Evolutionary conservation across 2,797 vertebrate species (phyloP).

Genomic region (Fratercula arctica): DNA sequence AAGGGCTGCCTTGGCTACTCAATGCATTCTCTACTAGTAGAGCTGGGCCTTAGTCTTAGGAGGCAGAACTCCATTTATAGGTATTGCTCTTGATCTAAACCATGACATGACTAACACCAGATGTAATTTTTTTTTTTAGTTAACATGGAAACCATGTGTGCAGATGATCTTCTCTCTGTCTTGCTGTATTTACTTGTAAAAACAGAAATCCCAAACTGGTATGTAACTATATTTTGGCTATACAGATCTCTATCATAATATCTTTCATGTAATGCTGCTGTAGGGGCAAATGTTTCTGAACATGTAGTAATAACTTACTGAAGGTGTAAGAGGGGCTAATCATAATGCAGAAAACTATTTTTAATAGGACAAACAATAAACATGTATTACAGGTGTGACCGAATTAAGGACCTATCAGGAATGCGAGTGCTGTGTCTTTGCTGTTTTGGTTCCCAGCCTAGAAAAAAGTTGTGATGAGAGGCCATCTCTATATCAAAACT

Average conservation of each 20-base stretch:
- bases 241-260: not conserved
- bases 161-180: constrained; percentile 94
- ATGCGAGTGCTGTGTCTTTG: not conserved
- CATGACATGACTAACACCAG: not conserved
- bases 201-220: constrained; percentile 98
- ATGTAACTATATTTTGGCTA: constrained; percentile 4
- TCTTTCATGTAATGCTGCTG: not conserved
- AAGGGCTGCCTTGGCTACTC: not conserved
- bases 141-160: constrained; percentile 89
- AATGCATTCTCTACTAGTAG: not conserved
- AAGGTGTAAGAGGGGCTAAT: not conserved
- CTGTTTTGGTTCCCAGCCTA: not conserved
- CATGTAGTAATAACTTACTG: not conserved
- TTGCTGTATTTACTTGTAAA: constrained; percentile 94
- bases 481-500: not conserved
- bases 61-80: not conserved
- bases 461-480: not conserved
- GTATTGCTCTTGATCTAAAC: not conserved
- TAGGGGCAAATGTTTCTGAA: not conserved
- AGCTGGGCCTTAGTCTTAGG: not conserved
- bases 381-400: rapidly evolving
- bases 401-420: not conserved
- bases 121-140: constrained; percentile 72
- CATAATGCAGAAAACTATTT: not conserved
- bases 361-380: not conserved